Base-by-base conservation (phyloP, 2,797 vertebrate genomes). In the Vultur gryphus region DNA sequence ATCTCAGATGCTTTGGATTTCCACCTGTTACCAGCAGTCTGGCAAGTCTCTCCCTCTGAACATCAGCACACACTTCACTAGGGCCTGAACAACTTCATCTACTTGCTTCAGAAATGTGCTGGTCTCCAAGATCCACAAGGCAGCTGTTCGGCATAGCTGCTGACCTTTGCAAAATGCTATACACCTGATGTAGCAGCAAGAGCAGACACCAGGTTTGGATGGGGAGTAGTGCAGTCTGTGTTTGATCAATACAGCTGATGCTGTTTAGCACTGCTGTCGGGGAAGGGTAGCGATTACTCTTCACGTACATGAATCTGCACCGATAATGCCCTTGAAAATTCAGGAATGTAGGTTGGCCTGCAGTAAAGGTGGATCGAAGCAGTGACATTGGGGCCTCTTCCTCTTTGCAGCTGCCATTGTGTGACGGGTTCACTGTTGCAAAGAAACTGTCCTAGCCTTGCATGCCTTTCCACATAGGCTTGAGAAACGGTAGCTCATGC, bases 91-190 rank as follows among this genome's bases (percentile, higher is more conserved):
- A 83, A 8, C 39, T 64, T 85, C 57, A 13, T 46, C 26, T 64
- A 0, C 57, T 78, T 14, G 4, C 72, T 90, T 91, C 28, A 19
- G 69, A 89, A 75, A n/a, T 0, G 1, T 35, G 35, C 48, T 41
- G 41, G 16, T 87, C 39, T 87, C 59, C 23, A 43, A 7, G 43
- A 41, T 70, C 23, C 1, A 4, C 10, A 14, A 41, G 49, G n/a
- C 52, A 77, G 13, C 33, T 69, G 29, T 62, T 39, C 8, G 29
- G 11, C 24, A 0, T 6, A 18, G 64, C 81, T 35, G 11, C 57
- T 52, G 70, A 77, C 29, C 25, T 79, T 46, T 80, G 66, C 4
- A 6, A 43, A 82, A 41, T 0, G 2, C 2, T 2, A 0, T 21
- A 4, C 20, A 7, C 18, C 28, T 71, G 72, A 13, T 48, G 24